Conservation (phyloP, 2,113 vertebrate genomes). For the Labrus mixtus region DNA sequence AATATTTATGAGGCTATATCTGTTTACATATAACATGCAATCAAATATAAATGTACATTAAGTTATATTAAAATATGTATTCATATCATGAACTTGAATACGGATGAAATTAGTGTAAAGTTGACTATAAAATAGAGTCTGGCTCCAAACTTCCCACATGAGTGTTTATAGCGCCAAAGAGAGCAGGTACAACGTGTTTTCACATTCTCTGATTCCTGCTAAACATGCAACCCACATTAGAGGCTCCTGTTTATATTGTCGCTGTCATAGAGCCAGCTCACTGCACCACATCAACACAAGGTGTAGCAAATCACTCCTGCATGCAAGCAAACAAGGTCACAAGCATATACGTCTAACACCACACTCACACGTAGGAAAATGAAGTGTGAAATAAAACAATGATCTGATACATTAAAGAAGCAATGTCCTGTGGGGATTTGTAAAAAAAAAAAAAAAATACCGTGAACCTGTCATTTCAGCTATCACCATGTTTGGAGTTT, state of each 20-base stretch:
- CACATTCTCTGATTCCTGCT: conserved; percentile 3
- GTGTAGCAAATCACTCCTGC: conserved; percentile 59
- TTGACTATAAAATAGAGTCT: background rate
- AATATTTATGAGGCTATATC: too few relatives aligned
- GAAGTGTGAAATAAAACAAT: conserved; percentile 58
- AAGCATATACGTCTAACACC: conserved; percentile 1
- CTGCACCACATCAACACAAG: conserved; percentile 57
- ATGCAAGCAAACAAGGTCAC: conserved; percentile 57
- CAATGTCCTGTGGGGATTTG: conserved; percentile 10
- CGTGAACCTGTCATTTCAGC: conserved; percentile 54
- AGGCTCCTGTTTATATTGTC: conserved; percentile 42
- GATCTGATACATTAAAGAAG: conserved; percentile 38
- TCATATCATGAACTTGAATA: too few relatives aligned
- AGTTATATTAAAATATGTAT: too few relatives aligned
- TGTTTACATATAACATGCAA: too few relatives aligned
- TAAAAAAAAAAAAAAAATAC: conserved; percentile 31
- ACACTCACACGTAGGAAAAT: conserved; percentile 39
- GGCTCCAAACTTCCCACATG: background rate
- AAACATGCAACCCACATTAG: conserved; percentile 51
- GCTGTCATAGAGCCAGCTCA: conserved; percentile 57
- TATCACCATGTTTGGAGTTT: conserved; percentile 43
- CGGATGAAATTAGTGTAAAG: too few relatives aligned
- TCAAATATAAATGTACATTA: too few relatives aligned
- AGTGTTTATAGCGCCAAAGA: conserved; percentile 9
- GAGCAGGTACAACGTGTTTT: conserved; percentile 13